A percentile compares a stretch with the other conserved stretches of the same genome.
Conservation (phyloP, 2,888 invertebrate genomes). For the Charanyca ferruginea region DNA sequence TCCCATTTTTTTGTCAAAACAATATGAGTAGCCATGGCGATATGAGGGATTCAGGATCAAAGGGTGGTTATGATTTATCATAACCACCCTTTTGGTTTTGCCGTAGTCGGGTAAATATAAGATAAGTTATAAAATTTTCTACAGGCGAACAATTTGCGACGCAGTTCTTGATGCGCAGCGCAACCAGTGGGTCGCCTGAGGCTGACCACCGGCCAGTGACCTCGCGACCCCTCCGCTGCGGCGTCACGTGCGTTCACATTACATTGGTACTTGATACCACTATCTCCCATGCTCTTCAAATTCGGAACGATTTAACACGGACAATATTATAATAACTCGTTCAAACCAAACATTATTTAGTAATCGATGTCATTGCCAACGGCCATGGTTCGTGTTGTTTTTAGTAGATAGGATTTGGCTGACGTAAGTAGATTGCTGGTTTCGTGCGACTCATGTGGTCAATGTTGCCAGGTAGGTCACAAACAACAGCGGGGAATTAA, state of each 20-base stretch:
- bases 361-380: too few species aligned
- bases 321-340: constrained; percentile 2
- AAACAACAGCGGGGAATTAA: constrained; percentile 6
- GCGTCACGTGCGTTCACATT: constrained; percentile 9
- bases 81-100: too few species aligned
- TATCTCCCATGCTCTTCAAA: neutral
- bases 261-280: constrained; percentile 1
- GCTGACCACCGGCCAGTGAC: constrained; percentile 37
- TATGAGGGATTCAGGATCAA: too few species aligned
- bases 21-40: too few species aligned
- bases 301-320: neutral
- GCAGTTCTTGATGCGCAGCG: constrained; percentile 13
- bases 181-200: neutral
- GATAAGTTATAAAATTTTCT: neutral
- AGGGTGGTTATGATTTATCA: too few species aligned
- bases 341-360: neutral
- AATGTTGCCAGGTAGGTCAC: neutral
- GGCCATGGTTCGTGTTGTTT: too few species aligned
- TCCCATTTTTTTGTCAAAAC: too few species aligned
- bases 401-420: constrained; percentile 6
- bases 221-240: constrained; percentile 26
- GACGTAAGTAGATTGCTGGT: constrained; percentile 17
- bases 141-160: constrained; percentile 20
- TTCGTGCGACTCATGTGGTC: constrained; percentile 8
- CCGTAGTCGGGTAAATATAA: too few species aligned